Evolutionary conservation across 2,113 vertebrate genomes (phyloP).

Genomic region (Anguilla rostrata): DNA sequence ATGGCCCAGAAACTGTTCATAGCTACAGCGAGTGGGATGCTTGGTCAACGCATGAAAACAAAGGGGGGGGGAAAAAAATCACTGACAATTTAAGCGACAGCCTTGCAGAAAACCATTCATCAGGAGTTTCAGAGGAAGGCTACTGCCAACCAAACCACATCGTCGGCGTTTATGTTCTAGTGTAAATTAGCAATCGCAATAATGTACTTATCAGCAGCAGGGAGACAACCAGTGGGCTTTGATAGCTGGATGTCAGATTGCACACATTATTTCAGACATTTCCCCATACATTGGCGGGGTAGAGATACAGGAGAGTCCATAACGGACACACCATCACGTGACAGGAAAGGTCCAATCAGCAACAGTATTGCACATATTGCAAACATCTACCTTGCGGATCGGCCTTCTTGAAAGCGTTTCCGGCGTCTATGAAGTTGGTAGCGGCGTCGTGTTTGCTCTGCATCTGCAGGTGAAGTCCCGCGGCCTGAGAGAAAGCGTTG

Average conservation of each 20-base stretch:
- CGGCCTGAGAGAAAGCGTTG: constrained; percentile 87
- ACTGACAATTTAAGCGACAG: neutral
- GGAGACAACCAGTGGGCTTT: neutral
- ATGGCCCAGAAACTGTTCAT: too few relatives aligned
- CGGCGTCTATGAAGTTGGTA: constrained; percentile 87
- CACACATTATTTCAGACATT: neutral
- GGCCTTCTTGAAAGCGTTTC: constrained; percentile 92
- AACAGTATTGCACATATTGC: neutral
- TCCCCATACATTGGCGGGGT: neutral
- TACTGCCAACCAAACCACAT: too few relatives aligned
- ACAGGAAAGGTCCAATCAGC: neutral
- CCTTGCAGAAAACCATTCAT: neutral
- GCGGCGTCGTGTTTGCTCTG: constrained; percentile 93
- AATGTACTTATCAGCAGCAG: too few relatives aligned
- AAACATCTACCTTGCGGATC: constrained; percentile 82
- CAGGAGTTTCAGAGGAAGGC: neutral
- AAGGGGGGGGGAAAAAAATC: too few relatives aligned
- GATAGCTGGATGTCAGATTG: neutral
- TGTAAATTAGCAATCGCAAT: too few relatives aligned
- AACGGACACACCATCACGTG: neutral
- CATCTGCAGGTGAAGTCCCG: constrained; percentile 84
- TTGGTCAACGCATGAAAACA: too few relatives aligned
- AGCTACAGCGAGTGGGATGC: too few relatives aligned
- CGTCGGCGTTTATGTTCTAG: too few relatives aligned
- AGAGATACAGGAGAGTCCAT: neutral